Conservation (phyloP, 2,888 invertebrate species). For the Hoplodrina blanda region DNA sequence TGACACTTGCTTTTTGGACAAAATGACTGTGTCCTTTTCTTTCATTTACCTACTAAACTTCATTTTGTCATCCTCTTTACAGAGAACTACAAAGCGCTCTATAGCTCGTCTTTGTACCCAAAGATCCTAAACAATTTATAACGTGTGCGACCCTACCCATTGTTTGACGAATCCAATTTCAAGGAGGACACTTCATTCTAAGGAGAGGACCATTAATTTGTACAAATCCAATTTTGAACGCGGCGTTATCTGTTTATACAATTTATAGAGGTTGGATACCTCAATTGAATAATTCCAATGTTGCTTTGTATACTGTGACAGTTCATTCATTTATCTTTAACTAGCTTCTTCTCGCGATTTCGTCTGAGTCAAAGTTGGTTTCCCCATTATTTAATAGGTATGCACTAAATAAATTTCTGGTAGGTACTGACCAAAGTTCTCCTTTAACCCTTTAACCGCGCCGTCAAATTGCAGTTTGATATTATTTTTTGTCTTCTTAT, state of each 20-base stretch:
- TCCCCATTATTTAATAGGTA: too few species aligned
- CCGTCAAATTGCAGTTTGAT: too few species aligned
- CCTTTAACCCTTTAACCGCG: too few species aligned
- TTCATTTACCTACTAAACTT: not conserved
- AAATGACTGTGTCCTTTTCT: too few species aligned
- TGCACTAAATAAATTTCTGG: too few species aligned
- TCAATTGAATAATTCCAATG: constrained; percentile 36
- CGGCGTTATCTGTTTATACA: constrained; percentile 23
- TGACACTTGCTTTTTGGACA: too few species aligned
- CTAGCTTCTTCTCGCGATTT: too few species aligned
- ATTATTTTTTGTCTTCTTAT: too few species aligned
- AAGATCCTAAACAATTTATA: constrained; percentile 29
- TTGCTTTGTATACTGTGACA: constrained; percentile 2
- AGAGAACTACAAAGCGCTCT: constrained; percentile 5
- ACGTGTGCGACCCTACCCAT: constrained; percentile 32
- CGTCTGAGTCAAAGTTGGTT: too few species aligned
- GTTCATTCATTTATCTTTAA: not conserved
- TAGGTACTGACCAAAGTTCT: too few species aligned
- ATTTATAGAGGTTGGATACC: constrained; percentile 10
- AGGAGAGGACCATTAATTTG: constrained; percentile 50
- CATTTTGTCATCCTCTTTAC: not conserved
- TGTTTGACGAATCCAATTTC: constrained; percentile 55
- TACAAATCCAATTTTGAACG: constrained; percentile 48
- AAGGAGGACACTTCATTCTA: constrained; percentile 35
- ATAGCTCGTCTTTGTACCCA: not conserved